Conservation (phyloP, 2,113 vertebrate species). For the Neolamprologus fasciatus region DNA sequence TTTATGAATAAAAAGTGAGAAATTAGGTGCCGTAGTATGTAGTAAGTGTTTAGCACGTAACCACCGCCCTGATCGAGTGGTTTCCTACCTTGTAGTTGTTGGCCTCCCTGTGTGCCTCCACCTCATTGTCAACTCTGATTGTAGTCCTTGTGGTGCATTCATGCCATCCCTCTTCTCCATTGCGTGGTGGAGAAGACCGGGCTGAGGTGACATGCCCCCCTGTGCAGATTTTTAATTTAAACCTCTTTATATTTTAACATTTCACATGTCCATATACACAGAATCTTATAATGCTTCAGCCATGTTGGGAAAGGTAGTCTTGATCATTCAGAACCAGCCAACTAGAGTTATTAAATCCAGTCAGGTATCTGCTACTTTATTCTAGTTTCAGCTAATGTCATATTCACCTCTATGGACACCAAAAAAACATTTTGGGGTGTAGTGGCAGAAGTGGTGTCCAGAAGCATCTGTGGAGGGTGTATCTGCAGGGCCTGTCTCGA, state of each 20-base stretch:
- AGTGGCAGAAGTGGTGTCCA: slow-evolving; percentile 39
- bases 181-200: slow-evolving; percentile 20
- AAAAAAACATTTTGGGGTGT: slow-evolving; percentile 54
- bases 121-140: slow-evolving; percentile 74
- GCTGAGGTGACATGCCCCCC: slow-evolving; percentile 30
- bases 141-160: slow-evolving; percentile 70
- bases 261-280: background rate
- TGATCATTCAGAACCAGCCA: background rate
- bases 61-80: background rate
- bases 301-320: background rate
- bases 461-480: slow-evolving; percentile 16
- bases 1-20: background rate
- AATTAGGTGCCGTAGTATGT: background rate
- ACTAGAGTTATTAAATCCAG: background rate
- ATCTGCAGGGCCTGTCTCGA: slow-evolving; percentile 6
- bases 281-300: background rate
- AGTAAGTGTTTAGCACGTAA: background rate
- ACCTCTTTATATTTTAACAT: background rate
- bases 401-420: slow-evolving; percentile 45
- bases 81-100: slow-evolving; percentile 79
- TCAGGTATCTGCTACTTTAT: background rate
- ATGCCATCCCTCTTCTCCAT: slow-evolving; percentile 69
- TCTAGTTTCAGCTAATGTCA: background rate
- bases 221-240: background rate
- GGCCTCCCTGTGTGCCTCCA: slow-evolving; percentile 80